Conservation (phyloP, 2,113 vertebrate genomes). For the Sinocyclocheilus maitianheensis region DNA sequence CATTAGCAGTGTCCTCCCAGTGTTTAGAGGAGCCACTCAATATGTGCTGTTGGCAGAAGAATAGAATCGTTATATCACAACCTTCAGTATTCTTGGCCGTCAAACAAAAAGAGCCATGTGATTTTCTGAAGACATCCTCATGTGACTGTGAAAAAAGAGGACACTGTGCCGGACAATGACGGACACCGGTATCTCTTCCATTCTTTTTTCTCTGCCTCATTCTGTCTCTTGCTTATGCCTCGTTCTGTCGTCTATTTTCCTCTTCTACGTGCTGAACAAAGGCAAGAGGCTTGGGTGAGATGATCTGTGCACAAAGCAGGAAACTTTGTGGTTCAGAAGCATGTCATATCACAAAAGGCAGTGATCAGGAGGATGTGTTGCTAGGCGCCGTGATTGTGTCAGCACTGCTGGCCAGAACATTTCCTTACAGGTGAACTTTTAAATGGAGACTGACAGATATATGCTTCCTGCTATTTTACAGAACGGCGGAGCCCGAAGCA, state of each 20-base stretch:
- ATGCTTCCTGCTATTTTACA: conserved; percentile 63
- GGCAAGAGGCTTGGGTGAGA: conserved; percentile 39
- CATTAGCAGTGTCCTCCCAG: conserved; percentile 47
- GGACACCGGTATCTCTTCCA: conserved; percentile 46
- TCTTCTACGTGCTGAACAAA: conserved; percentile 36
- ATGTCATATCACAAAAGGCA: conserved; percentile 57
- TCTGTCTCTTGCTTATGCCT: background rate
- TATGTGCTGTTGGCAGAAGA: conserved; percentile 52
- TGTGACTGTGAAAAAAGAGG: conserved; percentile 64
- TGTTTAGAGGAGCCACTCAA: conserved; percentile 45
- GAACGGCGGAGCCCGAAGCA: conserved; percentile 41
- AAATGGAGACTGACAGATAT: conserved; percentile 68
- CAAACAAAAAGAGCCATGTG: conserved; percentile 58
- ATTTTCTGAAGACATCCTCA: conserved; percentile 59
- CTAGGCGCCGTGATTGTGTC: conserved; percentile 62
- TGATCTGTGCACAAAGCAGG: conserved; percentile 59
- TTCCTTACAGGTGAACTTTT: conserved; percentile 70
- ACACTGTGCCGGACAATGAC: conserved; percentile 55
- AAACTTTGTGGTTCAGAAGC: conserved; percentile 55
- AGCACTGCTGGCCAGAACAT: conserved; percentile 61
- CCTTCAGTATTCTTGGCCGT: conserved; percentile 54
- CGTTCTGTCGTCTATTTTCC: conserved; percentile 9
- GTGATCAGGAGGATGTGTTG: conserved; percentile 62
- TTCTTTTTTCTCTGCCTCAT: background rate
- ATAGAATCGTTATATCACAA: conserved; percentile 56